These are phyloP conservation scores for Phacellophora camtschatica DNA, from an alignment of 30 jellyfish, hydroid and myxozoan genomes.

Conservation along the genomic window DNA sequence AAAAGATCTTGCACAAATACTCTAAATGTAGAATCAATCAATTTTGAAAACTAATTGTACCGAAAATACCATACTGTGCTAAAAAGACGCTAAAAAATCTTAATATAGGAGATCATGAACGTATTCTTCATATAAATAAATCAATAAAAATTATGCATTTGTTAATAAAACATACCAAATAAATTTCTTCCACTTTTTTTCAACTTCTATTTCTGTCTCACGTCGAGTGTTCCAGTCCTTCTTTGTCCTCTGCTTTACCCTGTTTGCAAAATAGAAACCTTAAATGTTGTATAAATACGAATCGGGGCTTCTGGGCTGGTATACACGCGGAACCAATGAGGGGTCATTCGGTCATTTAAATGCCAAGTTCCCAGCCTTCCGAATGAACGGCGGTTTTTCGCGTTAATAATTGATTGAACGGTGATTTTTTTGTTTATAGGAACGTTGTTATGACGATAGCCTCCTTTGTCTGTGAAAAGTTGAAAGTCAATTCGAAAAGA, in stretches of 20 bases:
- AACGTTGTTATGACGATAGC: background rate
- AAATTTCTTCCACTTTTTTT: background rate
- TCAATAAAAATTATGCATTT: no score
- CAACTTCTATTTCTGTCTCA: background rate
- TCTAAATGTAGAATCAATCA: background rate
- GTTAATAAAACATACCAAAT: background rate
- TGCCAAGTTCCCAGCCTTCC: constrained; percentile 61
- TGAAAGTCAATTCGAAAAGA: no score
- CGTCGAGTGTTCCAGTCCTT: background rate
- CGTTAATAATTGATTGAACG: constrained; percentile 13
- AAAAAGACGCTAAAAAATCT: constrained; percentile 6
- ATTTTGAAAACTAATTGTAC: background rate
- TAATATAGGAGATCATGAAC: background rate
- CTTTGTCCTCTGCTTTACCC: background rate
- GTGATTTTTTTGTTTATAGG: background rate
- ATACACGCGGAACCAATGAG: constrained; percentile 71
- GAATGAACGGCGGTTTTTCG: constrained; percentile 35
- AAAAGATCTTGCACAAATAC: background rate
- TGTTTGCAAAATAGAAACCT: background rate
- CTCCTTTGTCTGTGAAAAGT: no score
- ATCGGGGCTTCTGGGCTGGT: constrained; percentile 56
- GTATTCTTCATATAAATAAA: no score
- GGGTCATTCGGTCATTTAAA: constrained; percentile 8
- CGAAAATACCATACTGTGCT: constrained; percentile 27
- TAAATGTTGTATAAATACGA: background rate